phyloP scores from a whole-genome alignment of 1,140 invertebrate species.

The Dreissena rostriformis region DNA sequence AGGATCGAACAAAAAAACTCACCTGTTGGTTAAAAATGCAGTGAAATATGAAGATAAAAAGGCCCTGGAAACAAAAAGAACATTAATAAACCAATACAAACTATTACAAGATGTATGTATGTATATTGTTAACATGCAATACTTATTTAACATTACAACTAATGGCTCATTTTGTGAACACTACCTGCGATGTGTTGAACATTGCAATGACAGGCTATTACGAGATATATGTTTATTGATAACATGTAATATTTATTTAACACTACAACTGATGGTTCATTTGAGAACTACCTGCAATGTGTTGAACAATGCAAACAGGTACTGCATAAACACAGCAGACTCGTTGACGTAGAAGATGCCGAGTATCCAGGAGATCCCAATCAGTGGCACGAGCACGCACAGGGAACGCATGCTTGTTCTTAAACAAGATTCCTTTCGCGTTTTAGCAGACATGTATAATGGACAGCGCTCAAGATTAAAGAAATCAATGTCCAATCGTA shows the following conservation, averaged over 20 bases:
- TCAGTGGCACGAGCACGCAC: slow-evolving; percentile 21
- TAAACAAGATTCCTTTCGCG: not conserved
- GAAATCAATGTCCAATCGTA: too few species aligned
- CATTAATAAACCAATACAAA: not conserved
- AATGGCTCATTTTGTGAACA: too few species aligned
- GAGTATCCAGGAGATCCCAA: slow-evolving; percentile 25
- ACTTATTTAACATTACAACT: not conserved
- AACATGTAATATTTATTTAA: not conserved
- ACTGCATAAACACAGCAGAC: not conserved
- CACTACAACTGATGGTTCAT: too few species aligned
- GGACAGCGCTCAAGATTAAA: too few species aligned
- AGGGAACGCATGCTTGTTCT: slow-evolving; percentile 17
- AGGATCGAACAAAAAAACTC: too few species aligned
- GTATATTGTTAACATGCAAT: not conserved
- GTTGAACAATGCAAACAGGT: slow-evolving; percentile 32
- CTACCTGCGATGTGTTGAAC: slow-evolving; percentile 29
- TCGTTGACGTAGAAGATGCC: slow-evolving; percentile 27
- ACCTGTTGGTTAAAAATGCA: not conserved
- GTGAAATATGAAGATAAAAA: not conserved
- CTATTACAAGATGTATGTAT: not conserved
- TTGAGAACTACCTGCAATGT: slow-evolving; percentile 34
- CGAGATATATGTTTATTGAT: not conserved
- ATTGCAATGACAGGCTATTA: slow-evolving; percentile 13
- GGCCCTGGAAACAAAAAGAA: not conserved
- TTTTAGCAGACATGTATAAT: too few species aligned